Base-by-base conservation (phyloP, 2,113 vertebrate species). In the Serilophus lunatus region DNA sequence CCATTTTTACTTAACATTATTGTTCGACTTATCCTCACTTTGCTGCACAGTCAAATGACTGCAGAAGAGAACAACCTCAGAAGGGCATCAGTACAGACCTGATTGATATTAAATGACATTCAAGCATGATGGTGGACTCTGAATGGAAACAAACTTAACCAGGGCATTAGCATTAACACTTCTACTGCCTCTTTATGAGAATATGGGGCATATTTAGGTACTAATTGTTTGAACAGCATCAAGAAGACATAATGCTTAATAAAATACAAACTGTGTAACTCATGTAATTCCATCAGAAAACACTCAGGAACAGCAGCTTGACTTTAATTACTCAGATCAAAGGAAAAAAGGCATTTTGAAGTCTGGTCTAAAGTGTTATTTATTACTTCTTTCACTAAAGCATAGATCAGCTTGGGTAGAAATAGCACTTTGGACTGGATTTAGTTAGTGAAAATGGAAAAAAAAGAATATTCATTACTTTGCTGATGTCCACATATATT, bases 281-380 rank as follows among this genome's bases (percentile, higher is more conserved):
- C 8, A 0, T 80, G 71, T 93, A 96, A 93, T 95, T 96, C 90
- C 88, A 92, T 92, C 93, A 88, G 93, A 96, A 96, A 96, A 82
- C 0, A 0, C 68, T 86, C 88, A 84, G 90, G 69, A 96, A 78
- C 56, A 86, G 90, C 68, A 93, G 88, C n/a, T 88, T 82, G 85
- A 75, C 64, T 74, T 90, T 96, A 95, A 96, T 96, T 93, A 90
- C 76, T 71, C 60, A 83, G 79, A 95, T 96, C 92, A 96, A 96
- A 96, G 80, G 35, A 4, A 61, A 80, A 96, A 70, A 82, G 26
- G 85, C 64, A 93, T 96, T 97, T 93, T 92, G 89, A 95, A 96
- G 91, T 61, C 94, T 87, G 38, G 49, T 86, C 80, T 93, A 76
- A 94, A 94, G 60, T 83, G 68, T 95, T 95, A 94, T 93, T 94